Evolutionary conservation across 2,888 invertebrate genomes (phyloP), one percentile per base, ranked within the genome.

Genomic region (Dynastes maya): DNA sequence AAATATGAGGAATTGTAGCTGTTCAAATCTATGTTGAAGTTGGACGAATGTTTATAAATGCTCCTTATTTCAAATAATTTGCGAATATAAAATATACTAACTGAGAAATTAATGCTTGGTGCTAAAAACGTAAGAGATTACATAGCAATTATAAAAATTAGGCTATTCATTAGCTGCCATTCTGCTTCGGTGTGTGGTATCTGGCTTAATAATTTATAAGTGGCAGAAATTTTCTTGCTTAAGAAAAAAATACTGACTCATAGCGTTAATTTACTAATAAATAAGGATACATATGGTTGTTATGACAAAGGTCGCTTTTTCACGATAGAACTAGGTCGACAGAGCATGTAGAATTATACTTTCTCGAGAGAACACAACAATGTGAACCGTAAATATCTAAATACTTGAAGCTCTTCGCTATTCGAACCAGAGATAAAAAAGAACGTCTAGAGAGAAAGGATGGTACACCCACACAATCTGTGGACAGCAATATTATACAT

Each of bases 391-490:
- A 70, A 49, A 70, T 51, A 70, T 53, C 29, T 70, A 70, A 65
- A 65, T 65, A 65, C 65, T 40, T 37, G 40, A 55, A 45, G 65
- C 40, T 5, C 16, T 37, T 16, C 16, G 37, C 51, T 53, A 13
- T 49, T 8, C 51, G n/a, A 8, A 53, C 6, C 51, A 11, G 51
- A 70, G 32, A 70, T 70, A 70, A 70, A 49, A 51, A 45, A 45
- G 45, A 68, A 22, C 49, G 29, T 27, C 45, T 49, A 51, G 16
- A 68, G 68, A 68, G 68, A 49, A 49, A 68, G 68, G 68, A 68
- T 49, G 68, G 11, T 53, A 70, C 70, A 70, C 70, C 70, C 70
- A 70, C 70, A 70, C 70, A 51, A 70, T 70, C 70, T 70, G n/a
- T 53, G 70, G 27, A 70, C 53, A 29, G 70, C 53, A 53, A 70